These are phyloP conservation scores for Phoxinus phoxinus DNA, from an alignment of 2,113 vertebrate species.

Conservation along the genomic window DNA sequence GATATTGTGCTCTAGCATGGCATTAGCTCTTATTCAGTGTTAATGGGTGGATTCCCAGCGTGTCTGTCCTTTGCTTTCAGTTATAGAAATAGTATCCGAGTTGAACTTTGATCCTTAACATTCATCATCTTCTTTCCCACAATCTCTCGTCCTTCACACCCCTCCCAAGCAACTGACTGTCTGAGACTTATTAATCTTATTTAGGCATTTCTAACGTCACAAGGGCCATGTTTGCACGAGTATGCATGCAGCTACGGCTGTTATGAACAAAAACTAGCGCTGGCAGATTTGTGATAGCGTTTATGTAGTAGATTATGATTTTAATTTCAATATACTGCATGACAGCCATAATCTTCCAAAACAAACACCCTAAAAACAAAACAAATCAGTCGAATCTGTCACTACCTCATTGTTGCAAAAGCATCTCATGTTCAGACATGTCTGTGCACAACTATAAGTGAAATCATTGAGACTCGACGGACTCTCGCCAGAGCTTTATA, in stretches of 20 bases:
- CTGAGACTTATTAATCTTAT: background rate
- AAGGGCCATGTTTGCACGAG: background rate
- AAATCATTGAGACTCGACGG: conserved; percentile 36
- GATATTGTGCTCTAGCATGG: background rate
- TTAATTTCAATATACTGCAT: background rate
- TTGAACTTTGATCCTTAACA: conserved; percentile 23
- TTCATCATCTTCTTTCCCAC: background rate
- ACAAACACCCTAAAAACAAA: background rate
- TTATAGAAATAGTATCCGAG: background rate
- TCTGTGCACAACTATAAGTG: background rate
- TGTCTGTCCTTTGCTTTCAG: background rate
- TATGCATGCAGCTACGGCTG: background rate
- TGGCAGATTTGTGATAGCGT: background rate
- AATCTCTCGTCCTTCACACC: background rate
- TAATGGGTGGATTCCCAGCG: background rate
- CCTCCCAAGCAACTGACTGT: background rate
- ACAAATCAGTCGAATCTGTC: background rate
- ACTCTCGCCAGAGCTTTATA: conserved; percentile 5
- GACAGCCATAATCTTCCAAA: background rate
- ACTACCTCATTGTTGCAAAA: background rate
- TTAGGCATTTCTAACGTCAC: background rate
- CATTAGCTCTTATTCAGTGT: background rate
- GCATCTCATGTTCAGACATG: conserved; percentile 14
- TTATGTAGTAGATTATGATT: background rate
- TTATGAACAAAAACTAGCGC: background rate